Conservation (phyloP, 1,140 invertebrate genomes). For the Eciton burchellii region DNA sequence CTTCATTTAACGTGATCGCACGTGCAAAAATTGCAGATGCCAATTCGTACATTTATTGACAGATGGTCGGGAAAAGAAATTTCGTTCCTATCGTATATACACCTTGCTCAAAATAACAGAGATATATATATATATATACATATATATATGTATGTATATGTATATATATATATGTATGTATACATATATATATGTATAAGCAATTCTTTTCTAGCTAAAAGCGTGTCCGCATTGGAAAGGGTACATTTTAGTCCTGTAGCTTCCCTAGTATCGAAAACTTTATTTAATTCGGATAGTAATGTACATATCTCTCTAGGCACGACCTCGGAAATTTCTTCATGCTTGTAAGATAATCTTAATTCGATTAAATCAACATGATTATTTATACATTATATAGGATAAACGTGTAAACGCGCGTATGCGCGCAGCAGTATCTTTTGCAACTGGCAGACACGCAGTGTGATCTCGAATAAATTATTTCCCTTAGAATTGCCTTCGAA, state of each 20-base stretch:
- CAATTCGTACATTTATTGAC: neutral
- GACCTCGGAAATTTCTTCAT: neutral
- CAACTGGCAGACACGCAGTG: constrained; percentile 24
- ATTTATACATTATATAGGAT: constrained; percentile 7
- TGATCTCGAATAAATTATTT: constrained; percentile 62
- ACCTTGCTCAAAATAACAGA: constrained; percentile 50
- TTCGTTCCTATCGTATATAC: constrained; percentile 34
- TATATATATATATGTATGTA: too few species aligned
- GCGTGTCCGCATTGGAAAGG: constrained; percentile 16
- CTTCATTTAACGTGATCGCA: constrained; percentile 2
- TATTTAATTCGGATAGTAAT: neutral
- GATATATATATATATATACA: constrained; percentile 39
- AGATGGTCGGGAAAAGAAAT: constrained; percentile 32
- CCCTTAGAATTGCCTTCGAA: constrained; percentile 21
- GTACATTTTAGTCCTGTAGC: neutral
- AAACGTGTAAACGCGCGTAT: constrained; percentile 23
- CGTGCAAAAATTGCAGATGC: constrained; percentile 7
- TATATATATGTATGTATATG: too few species aligned
- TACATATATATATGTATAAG: constrained; percentile 35
- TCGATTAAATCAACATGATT: constrained; percentile 5
- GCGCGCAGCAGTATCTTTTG: constrained; percentile 35
- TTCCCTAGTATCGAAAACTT: constrained; percentile 5
- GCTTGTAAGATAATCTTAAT: constrained; percentile 12
- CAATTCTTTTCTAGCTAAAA: constrained; percentile 40
- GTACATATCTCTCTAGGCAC: constrained; percentile 13